phyloP scores from a whole-genome alignment of 2,797 vertebrate genomes.

The Tarsius wallacei region DNA sequence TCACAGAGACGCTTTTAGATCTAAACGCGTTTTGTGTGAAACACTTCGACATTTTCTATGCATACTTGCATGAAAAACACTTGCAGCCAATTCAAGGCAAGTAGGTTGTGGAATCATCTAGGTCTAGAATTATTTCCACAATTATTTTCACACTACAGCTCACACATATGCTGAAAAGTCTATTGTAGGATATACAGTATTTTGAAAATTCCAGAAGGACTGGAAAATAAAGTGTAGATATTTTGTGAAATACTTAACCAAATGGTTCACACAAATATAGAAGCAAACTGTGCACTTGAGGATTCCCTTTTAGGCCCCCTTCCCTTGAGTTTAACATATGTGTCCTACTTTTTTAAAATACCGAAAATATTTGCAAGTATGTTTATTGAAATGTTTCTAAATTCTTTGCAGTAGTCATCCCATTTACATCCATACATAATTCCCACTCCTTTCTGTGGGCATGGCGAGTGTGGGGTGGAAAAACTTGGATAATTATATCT shows the following conservation, averaged over 20 bases:
- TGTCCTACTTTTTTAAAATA: constrained; percentile 89
- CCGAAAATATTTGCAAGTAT: constrained; percentile 89
- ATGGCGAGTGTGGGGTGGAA: constrained; percentile 80
- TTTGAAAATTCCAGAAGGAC: constrained; percentile 87
- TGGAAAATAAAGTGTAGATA: constrained; percentile 88
- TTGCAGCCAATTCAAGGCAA: constrained; percentile 83
- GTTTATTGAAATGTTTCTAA: constrained; percentile 89
- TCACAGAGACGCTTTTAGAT: constrained; percentile 71
- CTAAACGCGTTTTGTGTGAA: constrained; percentile 75
- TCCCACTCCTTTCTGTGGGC: constrained; percentile 78
- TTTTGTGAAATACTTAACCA: constrained; percentile 86
- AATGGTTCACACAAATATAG: constrained; percentile 88
- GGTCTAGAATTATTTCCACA: constrained; percentile 86
- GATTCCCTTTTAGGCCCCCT: constrained; percentile 84
- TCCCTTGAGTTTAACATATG: constrained; percentile 86
- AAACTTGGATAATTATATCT: constrained; percentile 85
- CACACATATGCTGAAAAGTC: constrained; percentile 86
- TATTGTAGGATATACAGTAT: constrained; percentile 87
- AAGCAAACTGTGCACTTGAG: constrained; percentile 86
- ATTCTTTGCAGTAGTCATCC: constrained; percentile 84
- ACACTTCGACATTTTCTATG: constrained; percentile 77
- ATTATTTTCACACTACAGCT: constrained; percentile 84
- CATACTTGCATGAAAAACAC: constrained; percentile 81
- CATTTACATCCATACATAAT: constrained; percentile 87
- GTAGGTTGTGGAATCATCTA: constrained; percentile 85